A percentile compares a stretch with the other conserved stretches of the same genome.
phyloP scores from a whole-genome alignment of 2,113 vertebrate genomes.

The Axis porcinus region DNA sequence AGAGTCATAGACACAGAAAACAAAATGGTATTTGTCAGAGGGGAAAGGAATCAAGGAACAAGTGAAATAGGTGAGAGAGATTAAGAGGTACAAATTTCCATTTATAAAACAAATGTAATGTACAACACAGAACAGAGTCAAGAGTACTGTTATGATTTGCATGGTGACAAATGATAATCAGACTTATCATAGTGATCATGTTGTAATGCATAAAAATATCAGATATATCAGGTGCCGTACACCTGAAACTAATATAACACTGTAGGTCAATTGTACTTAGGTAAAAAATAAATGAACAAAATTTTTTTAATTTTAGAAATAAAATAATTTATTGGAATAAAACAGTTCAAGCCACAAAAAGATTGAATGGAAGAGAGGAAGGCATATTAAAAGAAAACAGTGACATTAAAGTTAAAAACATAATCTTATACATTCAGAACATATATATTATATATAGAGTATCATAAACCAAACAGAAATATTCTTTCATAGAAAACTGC shows the following conservation, averaged over 20 bases:
- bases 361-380: neutral
- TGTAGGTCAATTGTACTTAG: neutral
- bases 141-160: neutral
- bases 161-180: neutral
- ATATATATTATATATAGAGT: neutral
- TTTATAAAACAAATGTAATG: neutral
- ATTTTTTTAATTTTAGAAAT: neutral
- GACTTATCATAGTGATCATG: neutral
- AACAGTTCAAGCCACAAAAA: neutral
- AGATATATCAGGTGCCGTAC: neutral
- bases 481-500: neutral
- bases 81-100: neutral
- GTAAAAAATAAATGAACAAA: neutral
- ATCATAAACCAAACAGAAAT: neutral
- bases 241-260: neutral
- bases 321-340: neutral
- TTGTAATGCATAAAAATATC: neutral
- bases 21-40: neutral
- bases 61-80: neutral
- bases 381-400: neutral
- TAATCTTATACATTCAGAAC: neutral
- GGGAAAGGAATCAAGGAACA: neutral
- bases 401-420: neutral
- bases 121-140: neutral
- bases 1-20: neutral